Conservation (phyloP, 1,140 invertebrate species). For the Helicoverpa zea region DNA sequence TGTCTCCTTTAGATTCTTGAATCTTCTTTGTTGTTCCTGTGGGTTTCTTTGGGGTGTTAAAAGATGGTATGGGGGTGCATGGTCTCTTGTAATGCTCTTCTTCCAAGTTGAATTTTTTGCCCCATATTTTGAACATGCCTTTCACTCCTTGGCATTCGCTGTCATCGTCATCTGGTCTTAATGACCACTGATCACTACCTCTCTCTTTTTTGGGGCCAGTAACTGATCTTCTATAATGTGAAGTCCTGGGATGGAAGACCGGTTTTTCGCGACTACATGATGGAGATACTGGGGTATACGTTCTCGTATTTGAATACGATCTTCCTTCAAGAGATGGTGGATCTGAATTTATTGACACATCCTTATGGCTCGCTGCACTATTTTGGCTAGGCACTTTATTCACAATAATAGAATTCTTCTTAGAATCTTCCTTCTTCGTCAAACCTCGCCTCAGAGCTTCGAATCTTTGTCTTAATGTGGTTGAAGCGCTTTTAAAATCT, state of each 20-base stretch:
- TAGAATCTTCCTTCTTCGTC: slow-evolving; percentile 64
- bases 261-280: slow-evolving; percentile 43
- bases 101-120: slow-evolving; percentile 73
- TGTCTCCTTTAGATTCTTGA: background rate
- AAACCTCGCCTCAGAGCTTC: slow-evolving; percentile 69
- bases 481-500: slow-evolving; percentile 67
- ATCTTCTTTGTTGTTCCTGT: slow-evolving; percentile 16
- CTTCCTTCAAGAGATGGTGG: slow-evolving; percentile 70
- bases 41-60: slow-evolving; percentile 27
- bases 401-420: slow-evolving; percentile 52
- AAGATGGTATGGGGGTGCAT: slow-evolving; percentile 45
- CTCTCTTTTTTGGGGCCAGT: slow-evolving; percentile 48
- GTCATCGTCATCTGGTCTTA: slow-evolving; percentile 52
- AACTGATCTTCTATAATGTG: slow-evolving; percentile 44
- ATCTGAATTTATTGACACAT: slow-evolving; percentile 74
- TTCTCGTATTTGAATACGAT: slow-evolving; percentile 66
- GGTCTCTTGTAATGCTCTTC: slow-evolving; percentile 59
- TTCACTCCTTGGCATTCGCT: slow-evolving; percentile 68
- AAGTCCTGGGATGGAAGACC: slow-evolving; percentile 13
- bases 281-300: slow-evolving; percentile 54
- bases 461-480: slow-evolving; percentile 64
- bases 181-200: slow-evolving; percentile 45
- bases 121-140: slow-evolving; percentile 77
- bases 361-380: slow-evolving; percentile 60
- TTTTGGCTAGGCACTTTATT: slow-evolving; percentile 57